Percentiles rank a stretch among this genome's conserved stretches.
Evolutionary conservation across 2,888 invertebrate species (phyloP).

Genomic region (Merodon equestris): DNA sequence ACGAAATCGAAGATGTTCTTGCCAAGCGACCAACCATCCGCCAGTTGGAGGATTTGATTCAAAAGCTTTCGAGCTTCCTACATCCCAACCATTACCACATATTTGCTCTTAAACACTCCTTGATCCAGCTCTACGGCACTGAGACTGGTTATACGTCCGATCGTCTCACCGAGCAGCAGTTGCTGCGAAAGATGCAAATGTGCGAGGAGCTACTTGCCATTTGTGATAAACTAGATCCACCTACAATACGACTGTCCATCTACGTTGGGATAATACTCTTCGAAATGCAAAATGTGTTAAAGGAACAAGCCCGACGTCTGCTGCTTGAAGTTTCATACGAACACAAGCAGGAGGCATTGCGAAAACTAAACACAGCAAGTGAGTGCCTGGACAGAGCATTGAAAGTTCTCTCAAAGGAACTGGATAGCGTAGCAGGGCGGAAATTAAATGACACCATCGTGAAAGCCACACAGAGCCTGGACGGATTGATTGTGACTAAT

Average conservation of each 20-base stretch:
- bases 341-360: constrained; percentile 42
- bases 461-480: constrained; percentile 38
- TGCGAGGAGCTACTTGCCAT: constrained; percentile 84
- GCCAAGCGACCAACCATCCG: constrained; percentile 80
- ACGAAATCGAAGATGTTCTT: constrained; percentile 86
- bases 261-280: constrained; percentile 89
- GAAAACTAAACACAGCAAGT: constrained; percentile 70
- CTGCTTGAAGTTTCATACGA: constrained; percentile 40
- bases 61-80: constrained; percentile 86
- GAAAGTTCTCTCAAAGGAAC: constrained; percentile 74
- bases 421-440: constrained; percentile 75
- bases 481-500: constrained; percentile 33
- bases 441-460: constrained; percentile 72
- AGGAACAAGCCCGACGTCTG: constrained; percentile 79
- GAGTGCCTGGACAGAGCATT: constrained; percentile 72
- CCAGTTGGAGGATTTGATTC: constrained; percentile 83
- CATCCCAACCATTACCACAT: constrained; percentile 92
- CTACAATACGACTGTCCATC: constrained; percentile 86
- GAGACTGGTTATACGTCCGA: constrained; percentile 82
- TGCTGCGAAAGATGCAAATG: constrained; percentile 84
- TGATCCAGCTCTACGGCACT: constrained; percentile 89
- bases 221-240: constrained; percentile 85
- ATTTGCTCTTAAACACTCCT: constrained; percentile 89
- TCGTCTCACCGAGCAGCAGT: constrained; percentile 81
- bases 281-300: constrained; percentile 83